Evolutionary conservation across 23 tunicate species (phyloP).

Genomic region (Trididemnum clinides): DNA sequence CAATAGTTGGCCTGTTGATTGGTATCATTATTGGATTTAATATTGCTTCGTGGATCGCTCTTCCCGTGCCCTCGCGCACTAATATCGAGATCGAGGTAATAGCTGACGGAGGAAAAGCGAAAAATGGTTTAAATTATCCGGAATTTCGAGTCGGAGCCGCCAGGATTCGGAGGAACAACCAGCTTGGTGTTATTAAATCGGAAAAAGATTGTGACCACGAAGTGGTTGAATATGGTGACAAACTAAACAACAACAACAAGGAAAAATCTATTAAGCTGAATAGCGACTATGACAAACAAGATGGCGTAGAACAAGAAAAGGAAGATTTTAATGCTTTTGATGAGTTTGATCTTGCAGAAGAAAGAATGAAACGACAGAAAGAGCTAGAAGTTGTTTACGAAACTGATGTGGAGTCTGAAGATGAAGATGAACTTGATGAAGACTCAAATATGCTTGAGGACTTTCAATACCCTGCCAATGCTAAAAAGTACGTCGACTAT

Average conservation of each 20-base stretch:
- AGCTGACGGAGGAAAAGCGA: constrained; percentile 25
- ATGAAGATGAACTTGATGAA: constrained; percentile 1
- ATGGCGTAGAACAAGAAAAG: background rate
- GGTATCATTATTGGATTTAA: constrained; percentile 62
- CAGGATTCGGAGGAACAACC: constrained; percentile 14
- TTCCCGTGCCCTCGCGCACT: constrained; percentile 49
- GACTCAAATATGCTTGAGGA: constrained; percentile 30
- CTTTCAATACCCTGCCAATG: constrained; percentile 40
- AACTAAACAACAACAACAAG: background rate
- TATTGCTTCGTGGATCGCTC: constrained; percentile 58
- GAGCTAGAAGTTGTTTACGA: constrained; percentile 59
- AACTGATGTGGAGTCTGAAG: constrained; percentile 46
- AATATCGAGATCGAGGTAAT: constrained; percentile 60
- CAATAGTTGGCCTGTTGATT: constrained; percentile 34
- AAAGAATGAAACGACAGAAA: constrained; percentile 48
- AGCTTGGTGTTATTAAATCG: background rate
- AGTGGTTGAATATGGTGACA: constrained; percentile 31
- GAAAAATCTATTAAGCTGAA: background rate
- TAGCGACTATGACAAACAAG: background rate
- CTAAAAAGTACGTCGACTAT: constrained; percentile 51
- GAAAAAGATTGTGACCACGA: constrained; percentile 64
- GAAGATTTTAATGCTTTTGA: background rate
- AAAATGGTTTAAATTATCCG: constrained; percentile 6
- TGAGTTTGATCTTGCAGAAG: constrained; percentile 52
- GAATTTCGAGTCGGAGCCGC: constrained; percentile 55